These are phyloP conservation scores for Apodemus speciosus DNA, from an alignment of 2,113 vertebrate species.

Conservation along the genomic window DNA sequence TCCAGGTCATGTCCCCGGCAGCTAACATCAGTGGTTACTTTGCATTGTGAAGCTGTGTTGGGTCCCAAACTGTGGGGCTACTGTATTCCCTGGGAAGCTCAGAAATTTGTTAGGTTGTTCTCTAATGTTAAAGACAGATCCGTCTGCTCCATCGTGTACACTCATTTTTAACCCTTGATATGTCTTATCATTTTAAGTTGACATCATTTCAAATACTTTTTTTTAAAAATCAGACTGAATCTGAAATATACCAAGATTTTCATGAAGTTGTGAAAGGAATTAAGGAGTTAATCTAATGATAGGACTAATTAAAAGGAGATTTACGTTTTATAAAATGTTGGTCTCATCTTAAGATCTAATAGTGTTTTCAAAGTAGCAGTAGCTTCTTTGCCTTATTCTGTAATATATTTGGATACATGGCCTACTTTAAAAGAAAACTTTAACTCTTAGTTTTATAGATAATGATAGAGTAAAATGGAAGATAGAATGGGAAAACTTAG, in stretches of 20 bases:
- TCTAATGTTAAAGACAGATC: not conserved
- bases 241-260: not conserved
- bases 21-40: not conserved
- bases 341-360: not conserved
- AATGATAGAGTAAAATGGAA: not conserved
- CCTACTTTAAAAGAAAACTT: constrained; percentile 15
- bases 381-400: not conserved
- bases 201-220: constrained; percentile 30
- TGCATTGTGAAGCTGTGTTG: not conserved
- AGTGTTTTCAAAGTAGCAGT: not conserved
- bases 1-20: not conserved
- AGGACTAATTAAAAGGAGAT: not conserved
- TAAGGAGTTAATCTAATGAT: not conserved
- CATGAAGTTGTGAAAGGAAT: not conserved
- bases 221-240: constrained; percentile 5
- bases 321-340: constrained; percentile 42
- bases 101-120: not conserved
- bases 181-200: not conserved
- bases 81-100: not conserved
- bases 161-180: constrained; percentile 18
- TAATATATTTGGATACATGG: not conserved
- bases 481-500: not conserved
- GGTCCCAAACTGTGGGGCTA: not conserved
- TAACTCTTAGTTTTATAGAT: constrained; percentile 46
- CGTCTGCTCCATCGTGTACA: not conserved